Percentiles rank a stretch among this genome's conserved stretches.
Conservation (phyloP, 2,113 vertebrate species). For the Dromas ardeola region DNA sequence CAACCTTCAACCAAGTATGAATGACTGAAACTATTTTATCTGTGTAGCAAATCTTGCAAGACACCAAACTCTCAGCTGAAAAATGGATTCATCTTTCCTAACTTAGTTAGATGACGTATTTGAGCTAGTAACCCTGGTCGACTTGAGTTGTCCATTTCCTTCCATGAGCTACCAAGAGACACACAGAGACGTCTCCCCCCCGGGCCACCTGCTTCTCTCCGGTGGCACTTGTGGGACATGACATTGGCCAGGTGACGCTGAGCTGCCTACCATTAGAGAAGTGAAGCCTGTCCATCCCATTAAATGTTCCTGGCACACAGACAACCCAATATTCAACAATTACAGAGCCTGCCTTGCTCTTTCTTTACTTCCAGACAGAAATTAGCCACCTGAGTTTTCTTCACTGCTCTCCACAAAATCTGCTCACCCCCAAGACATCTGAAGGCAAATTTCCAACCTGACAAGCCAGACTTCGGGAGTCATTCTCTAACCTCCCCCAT, state of each 20-base stretch:
- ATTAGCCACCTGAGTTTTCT: not conserved
- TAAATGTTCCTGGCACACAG: fast-evolving
- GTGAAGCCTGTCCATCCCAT: not conserved
- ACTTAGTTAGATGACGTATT: not conserved
- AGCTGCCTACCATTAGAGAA: not conserved
- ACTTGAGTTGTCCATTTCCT: too few species aligned
- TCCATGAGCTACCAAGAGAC: not conserved
- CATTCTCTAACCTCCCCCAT: not conserved
- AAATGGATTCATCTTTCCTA: not conserved
- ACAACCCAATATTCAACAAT: not conserved
- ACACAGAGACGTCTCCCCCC: fast-evolving
- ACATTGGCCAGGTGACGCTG: too few species aligned
- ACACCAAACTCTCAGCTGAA: not conserved
- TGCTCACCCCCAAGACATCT: not conserved
- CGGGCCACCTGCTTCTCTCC: not conserved
- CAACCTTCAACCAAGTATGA: not conserved
- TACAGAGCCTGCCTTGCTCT: not conserved
- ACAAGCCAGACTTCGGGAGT: fast-evolving
- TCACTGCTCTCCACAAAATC: not conserved
- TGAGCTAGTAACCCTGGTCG: not conserved
- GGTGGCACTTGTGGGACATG: not conserved
- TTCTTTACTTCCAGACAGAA: not conserved
- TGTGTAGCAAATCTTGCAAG: not conserved
- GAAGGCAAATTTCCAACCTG: not conserved
- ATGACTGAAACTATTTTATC: not conserved